phyloP scores from a whole-genome alignment of 1,140 invertebrate genomes.

The Ctenoplectra terminalis region DNA sequence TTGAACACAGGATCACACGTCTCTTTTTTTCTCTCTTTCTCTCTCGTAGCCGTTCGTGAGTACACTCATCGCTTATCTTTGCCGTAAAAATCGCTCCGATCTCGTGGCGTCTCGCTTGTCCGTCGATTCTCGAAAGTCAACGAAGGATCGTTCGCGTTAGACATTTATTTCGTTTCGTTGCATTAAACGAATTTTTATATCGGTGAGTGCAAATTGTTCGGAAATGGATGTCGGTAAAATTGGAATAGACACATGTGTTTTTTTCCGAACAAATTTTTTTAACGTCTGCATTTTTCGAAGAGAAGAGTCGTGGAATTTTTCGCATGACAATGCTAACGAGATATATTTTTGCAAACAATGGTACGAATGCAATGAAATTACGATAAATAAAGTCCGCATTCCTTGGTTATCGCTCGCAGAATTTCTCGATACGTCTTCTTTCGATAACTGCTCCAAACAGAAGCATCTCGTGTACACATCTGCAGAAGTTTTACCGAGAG shows the following conservation, averaged over 20 bases:
- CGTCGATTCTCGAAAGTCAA: not conserved
- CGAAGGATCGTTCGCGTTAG: not conserved
- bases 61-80: constrained; percentile 51
- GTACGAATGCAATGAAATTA: too few species aligned
- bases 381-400: not conserved
- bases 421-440: not conserved
- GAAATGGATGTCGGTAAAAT: too few species aligned
- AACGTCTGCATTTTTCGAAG: too few species aligned
- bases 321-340: not conserved
- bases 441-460: not conserved
- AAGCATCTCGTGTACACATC: not conserved
- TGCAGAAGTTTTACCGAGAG: not conserved
- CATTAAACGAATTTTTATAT: too few species aligned
- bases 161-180: not conserved
- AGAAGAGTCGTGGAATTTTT: too few species aligned
- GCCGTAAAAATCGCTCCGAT: constrained; percentile 17
- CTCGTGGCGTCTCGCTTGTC: constrained; percentile 41
- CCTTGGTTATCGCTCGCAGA: not conserved
- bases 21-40: constrained; percentile 58
- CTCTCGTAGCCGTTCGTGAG: constrained; percentile 53
- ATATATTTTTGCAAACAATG: not conserved
- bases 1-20: constrained; percentile 80
- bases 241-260: too few species aligned
- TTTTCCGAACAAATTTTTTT: too few species aligned
- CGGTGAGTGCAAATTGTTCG: too few species aligned